Evolutionary conservation across 2,797 vertebrate species (phyloP).

Genomic region (Tragopan temminckii): DNA sequence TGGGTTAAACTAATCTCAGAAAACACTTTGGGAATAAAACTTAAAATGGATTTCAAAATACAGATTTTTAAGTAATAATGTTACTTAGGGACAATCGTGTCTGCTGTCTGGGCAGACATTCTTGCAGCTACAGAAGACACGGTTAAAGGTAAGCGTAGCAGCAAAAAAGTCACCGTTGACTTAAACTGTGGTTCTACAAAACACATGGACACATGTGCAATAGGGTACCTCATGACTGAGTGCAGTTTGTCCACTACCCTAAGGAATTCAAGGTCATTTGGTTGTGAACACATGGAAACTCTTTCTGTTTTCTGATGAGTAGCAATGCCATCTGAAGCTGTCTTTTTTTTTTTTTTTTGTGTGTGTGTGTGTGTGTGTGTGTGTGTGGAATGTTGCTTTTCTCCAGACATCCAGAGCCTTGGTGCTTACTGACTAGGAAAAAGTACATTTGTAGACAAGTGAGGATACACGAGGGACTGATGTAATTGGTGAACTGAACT

Average conservation of each 20-base stretch:
- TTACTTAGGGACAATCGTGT: background rate
- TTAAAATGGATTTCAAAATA: background rate
- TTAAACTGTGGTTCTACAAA: background rate
- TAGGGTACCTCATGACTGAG: background rate
- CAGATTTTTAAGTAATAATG: background rate
- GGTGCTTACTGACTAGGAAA: background rate
- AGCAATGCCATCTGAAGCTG: background rate
- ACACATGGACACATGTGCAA: background rate
- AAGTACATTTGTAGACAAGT: background rate
- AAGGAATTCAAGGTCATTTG: background rate
- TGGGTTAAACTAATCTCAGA: background rate
- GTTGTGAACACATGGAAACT: background rate
- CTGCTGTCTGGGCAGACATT: background rate
- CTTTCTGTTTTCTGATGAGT: background rate
- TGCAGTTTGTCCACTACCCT: background rate
- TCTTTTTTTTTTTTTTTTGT: background rate
- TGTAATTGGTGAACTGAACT: background rate
- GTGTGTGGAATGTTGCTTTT: background rate
- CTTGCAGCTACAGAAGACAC: background rate
- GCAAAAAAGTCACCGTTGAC: background rate
- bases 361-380: no score
- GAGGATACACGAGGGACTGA: background rate
- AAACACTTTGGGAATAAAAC: background rate
- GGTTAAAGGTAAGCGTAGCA: background rate
- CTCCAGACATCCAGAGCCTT: background rate